phyloP scores from a whole-genome alignment of 2,888 invertebrate genomes.

The Ormyrus thymus region DNA sequence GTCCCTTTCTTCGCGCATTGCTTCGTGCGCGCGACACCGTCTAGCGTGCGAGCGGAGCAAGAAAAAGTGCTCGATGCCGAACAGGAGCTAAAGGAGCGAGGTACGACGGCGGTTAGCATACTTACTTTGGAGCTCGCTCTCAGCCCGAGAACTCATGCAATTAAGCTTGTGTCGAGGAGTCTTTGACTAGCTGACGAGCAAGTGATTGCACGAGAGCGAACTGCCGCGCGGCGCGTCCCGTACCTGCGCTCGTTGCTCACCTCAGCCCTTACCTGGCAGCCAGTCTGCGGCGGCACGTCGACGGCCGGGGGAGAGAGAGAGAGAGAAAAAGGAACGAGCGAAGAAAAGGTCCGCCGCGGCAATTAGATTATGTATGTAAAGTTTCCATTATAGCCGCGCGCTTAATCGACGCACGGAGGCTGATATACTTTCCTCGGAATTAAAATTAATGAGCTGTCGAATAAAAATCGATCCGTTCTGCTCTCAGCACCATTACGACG shows the following conservation, averaged over 20 bases:
- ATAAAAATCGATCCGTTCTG: slow-evolving; percentile 47
- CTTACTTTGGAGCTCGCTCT: background rate
- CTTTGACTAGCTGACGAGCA: slow-evolving; percentile 37
- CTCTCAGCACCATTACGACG: slow-evolving; percentile 46
- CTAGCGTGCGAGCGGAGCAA: background rate
- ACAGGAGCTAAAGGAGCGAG: background rate
- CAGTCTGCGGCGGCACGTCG: background rate
- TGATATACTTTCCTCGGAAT: slow-evolving; percentile 47
- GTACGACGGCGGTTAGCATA: background rate
- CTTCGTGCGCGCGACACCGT: too few species aligned
- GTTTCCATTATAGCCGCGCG: slow-evolving; percentile 32
- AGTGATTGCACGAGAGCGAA: slow-evolving; percentile 30
- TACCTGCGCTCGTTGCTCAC: slow-evolving; percentile 1
- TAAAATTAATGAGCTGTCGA: slow-evolving; percentile 51
- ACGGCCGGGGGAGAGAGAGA: background rate
- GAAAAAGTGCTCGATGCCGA: background rate
- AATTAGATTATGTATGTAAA: slow-evolving; percentile 49
- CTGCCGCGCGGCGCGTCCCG: background rate
- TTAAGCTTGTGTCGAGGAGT: slow-evolving; percentile 33
- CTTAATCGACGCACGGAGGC: slow-evolving; percentile 30
- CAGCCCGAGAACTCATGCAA: slow-evolving; percentile 1
- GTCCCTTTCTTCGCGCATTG: too few species aligned
- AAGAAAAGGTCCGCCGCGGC: slow-evolving; percentile 16
- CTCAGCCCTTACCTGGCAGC: slow-evolving; percentile 10
- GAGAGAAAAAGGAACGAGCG: background rate